Percentiles rank a stretch among this genome's conserved stretches.
Conservation (phyloP, 2,888 invertebrate species). For the Camponotus fellah region DNA sequence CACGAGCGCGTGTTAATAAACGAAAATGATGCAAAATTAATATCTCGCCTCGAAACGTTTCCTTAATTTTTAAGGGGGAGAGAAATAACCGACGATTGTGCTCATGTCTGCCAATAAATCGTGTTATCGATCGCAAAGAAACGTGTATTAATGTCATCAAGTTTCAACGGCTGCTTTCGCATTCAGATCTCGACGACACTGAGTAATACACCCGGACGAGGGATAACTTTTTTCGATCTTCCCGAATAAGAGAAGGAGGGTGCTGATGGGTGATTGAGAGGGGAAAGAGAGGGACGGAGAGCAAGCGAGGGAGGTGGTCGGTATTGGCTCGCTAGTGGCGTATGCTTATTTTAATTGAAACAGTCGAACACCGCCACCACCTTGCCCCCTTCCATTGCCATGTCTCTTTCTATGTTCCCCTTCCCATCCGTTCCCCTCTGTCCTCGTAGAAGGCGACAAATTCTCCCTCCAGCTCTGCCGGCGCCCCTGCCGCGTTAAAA, state of each 20-base stretch:
- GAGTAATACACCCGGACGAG: slow-evolving; percentile 82
- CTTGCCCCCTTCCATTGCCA: slow-evolving; percentile 55
- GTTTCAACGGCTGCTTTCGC: slow-evolving; percentile 79
- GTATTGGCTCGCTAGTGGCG: slow-evolving; percentile 76
- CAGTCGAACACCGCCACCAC: slow-evolving; percentile 74
- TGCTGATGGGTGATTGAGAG: slow-evolving; percentile 59
- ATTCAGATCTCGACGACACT: slow-evolving; percentile 82
- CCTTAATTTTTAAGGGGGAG: background rate
- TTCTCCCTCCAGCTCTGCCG: slow-evolving; percentile 17
- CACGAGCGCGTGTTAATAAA: background rate
- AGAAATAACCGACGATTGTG: background rate
- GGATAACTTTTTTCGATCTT: slow-evolving; percentile 75
- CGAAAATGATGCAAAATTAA: background rate
- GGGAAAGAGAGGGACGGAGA: slow-evolving; percentile 14
- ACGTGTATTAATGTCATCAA: slow-evolving; percentile 68
- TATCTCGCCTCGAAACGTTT: background rate
- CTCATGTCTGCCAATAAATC: slow-evolving; percentile 28
- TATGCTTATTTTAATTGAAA: slow-evolving; percentile 85
- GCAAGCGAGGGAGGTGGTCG: slow-evolving; percentile 56
- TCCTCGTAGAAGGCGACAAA: slow-evolving; percentile 65
- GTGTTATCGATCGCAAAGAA: slow-evolving; percentile 38
- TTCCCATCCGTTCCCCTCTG: slow-evolving; percentile 37
- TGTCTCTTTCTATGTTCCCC: slow-evolving; percentile 57
- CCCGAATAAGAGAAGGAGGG: slow-evolving; percentile 63
- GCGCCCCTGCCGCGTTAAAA: slow-evolving; percentile 73